Conservation (phyloP, 2,888 invertebrate species). For the Chironomus riparius region DNA sequence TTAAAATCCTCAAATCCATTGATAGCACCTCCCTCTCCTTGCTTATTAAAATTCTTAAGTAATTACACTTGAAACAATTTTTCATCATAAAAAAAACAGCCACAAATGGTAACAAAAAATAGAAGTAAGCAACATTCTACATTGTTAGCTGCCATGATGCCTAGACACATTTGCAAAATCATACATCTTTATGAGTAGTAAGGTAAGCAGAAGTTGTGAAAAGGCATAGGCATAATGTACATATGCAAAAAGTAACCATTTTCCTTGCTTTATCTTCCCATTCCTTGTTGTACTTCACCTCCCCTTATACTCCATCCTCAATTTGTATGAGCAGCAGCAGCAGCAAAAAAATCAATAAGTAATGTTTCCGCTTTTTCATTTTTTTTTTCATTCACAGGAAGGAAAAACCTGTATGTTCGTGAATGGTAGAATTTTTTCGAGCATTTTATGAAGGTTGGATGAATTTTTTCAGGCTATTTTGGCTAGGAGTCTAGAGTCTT, state of each 20-base stretch:
- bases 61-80: conserved; percentile 8
- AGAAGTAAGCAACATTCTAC: not conserved
- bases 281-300: too few species aligned
- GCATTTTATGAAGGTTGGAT: too few species aligned
- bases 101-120: too few species aligned
- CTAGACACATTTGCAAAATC: not conserved
- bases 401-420: conserved; percentile 19
- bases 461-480: not conserved
- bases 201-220: not conserved
- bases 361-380: conserved; percentile 19
- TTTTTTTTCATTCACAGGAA: not conserved
- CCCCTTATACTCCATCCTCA: too few species aligned
- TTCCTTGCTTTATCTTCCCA: too few species aligned
- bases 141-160: not conserved
- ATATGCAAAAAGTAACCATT: too few species aligned
- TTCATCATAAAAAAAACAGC: not conserved
- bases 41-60: not conserved
- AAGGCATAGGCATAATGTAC: too few species aligned
- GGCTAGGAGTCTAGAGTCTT: not conserved
- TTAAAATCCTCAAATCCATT: too few species aligned
- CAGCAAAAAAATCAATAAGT: conserved; percentile 23
- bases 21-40: too few species aligned
- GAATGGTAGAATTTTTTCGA: not conserved
- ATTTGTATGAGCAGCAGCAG: not conserved
- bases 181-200: not conserved